Evolutionary conservation across 2,888 invertebrate species (phyloP).

Genomic region (Noctua janthe): DNA sequence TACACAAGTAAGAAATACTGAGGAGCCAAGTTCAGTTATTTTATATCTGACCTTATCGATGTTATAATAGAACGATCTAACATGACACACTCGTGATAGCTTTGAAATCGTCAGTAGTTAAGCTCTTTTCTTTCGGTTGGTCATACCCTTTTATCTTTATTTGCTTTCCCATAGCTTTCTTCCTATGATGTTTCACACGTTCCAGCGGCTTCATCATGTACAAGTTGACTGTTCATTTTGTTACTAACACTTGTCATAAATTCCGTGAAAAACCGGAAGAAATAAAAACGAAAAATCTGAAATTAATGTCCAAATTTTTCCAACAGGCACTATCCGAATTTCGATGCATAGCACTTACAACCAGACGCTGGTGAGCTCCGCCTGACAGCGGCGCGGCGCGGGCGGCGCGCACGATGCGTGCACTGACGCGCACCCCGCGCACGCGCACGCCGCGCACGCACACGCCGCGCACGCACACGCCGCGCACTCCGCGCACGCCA

Average conservation of each 20-base stretch:
- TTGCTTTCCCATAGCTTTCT: slow-evolving; percentile 68
- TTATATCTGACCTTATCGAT: slow-evolving; percentile 72
- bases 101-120: slow-evolving; percentile 80
- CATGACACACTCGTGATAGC: slow-evolving; percentile 77
- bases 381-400: slow-evolving; percentile 85
- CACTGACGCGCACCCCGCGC: slow-evolving; percentile 69
- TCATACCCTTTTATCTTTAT: slow-evolving; percentile 61
- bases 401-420: slow-evolving; percentile 70
- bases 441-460: slow-evolving; percentile 62
- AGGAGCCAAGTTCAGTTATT: slow-evolving; percentile 78
- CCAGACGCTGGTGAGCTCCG: slow-evolving; percentile 82
- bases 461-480: slow-evolving; percentile 62
- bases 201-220: slow-evolving; percentile 60
- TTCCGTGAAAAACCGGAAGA: slow-evolving; percentile 48
- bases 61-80: slow-evolving; percentile 70
- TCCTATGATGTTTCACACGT: slow-evolving; percentile 45
- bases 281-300: neutral
- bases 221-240: slow-evolving; percentile 43
- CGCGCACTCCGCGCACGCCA: slow-evolving; percentile 53
- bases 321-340: slow-evolving; percentile 86
- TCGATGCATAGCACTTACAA: slow-evolving; percentile 89
- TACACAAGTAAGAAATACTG: slow-evolving; percentile 84
- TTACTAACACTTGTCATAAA: slow-evolving; percentile 44
- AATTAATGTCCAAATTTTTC: slow-evolving; percentile 34
- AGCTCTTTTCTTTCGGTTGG: slow-evolving; percentile 68